These are phyloP conservation scores for Ptyas mucosa DNA, from an alignment of 2,113 vertebrate species.

Conservation along the genomic window DNA sequence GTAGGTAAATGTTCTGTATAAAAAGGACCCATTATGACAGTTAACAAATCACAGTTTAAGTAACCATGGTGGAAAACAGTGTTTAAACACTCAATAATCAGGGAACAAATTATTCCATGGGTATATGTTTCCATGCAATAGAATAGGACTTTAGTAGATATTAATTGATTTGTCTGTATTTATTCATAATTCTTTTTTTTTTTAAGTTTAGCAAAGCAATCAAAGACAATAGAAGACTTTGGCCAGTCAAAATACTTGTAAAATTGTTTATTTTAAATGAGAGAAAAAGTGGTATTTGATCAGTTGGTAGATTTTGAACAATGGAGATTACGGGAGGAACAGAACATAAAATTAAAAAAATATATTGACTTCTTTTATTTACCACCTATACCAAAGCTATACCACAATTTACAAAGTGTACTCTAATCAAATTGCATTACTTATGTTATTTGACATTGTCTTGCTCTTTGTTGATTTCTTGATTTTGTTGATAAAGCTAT, in stretches of 20 bases:
- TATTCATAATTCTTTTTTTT: background rate
- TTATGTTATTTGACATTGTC: slow-evolving; percentile 73
- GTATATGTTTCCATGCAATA: background rate
- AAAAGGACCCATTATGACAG: background rate
- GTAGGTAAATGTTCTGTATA: background rate
- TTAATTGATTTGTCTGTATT: background rate
- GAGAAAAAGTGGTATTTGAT: slow-evolving; percentile 45
- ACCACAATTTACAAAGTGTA: slow-evolving; percentile 71
- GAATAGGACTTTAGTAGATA: slow-evolving; percentile 20
- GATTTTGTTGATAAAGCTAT: slow-evolving; percentile 78
- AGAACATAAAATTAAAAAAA: slow-evolving; percentile 47
- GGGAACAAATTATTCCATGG: background rate
- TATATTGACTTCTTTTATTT: slow-evolving; percentile 66
- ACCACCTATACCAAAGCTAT: slow-evolving; percentile 53
- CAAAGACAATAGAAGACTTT: slow-evolving; percentile 27
- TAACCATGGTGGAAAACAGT: background rate
- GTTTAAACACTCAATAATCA: no score
- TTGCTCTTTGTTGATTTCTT: slow-evolving; percentile 52
- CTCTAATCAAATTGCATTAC: slow-evolving; percentile 75
- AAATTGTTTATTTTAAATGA: slow-evolving; percentile 17
- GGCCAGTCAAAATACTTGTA: slow-evolving; percentile 42
- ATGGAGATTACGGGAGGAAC: slow-evolving; percentile 45
- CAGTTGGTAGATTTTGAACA: slow-evolving; percentile 53
- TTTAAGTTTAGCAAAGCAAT: slow-evolving; percentile 44
- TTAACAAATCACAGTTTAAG: background rate